Conservation (phyloP, 2,797 vertebrate species). For the Acanthurus leucopareius region DNA sequence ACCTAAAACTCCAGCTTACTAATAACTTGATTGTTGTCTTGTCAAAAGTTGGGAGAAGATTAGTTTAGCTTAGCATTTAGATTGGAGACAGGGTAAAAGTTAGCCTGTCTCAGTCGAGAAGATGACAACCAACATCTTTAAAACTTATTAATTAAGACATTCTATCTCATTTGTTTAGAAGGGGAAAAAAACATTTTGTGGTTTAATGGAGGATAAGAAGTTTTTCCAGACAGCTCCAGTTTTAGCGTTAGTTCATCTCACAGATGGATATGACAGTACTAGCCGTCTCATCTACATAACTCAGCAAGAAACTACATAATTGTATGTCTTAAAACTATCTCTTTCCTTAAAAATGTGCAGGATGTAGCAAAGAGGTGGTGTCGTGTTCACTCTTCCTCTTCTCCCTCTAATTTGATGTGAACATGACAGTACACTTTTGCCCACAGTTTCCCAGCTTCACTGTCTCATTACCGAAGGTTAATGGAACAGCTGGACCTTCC, state of each 20-base stretch:
- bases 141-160: no score
- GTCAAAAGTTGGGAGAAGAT: not conserved
- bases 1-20: no score
- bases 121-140: no score
- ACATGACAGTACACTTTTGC: constrained; percentile 54
- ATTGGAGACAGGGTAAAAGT: not conserved
- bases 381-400: constrained; percentile 15
- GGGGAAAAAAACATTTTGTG: no score
- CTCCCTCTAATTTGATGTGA: constrained; percentile 51
- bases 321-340: not conserved
- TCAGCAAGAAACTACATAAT: not conserved
- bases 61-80: not conserved
- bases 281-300: no score
- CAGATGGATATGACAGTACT: no score
- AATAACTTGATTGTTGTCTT: no score
- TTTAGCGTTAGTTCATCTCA: no score
- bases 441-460: constrained; percentile 51
- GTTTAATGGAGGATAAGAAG: no score
- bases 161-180: no score
- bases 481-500: constrained; percentile 72
- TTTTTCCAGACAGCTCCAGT: no score
- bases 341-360: constrained; percentile 15
- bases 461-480: constrained; percentile 76
- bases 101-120: not conserved
- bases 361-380: constrained; percentile 10